Percentiles rank a stretch among this genome's conserved stretches.
phyloP scores from a whole-genome alignment of 1,140 invertebrate genomes.

The Delia radicum region DNA sequence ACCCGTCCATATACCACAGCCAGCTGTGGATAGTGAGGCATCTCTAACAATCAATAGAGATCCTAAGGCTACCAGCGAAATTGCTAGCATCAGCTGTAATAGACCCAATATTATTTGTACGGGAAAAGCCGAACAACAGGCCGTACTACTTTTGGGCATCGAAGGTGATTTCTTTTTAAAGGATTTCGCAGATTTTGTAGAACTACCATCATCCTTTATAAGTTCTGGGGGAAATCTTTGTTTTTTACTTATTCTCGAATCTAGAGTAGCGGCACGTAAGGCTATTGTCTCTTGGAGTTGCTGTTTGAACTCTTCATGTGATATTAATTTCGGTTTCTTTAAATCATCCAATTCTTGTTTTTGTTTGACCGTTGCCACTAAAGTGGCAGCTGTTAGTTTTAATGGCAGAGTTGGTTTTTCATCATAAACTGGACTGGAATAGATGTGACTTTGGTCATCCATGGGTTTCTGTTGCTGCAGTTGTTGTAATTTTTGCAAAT shows the following conservation, averaged over 20 bases:
- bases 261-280: conserved; percentile 39
- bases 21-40: conserved; percentile 48
- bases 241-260: conserved; percentile 52
- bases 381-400: conserved; percentile 37
- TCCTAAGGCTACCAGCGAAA: conserved; percentile 47
- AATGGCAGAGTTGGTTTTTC: conserved; percentile 39
- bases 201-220: conserved; percentile 39
- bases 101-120: conserved; percentile 48
- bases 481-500: conserved; percentile 21
- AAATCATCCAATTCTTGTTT: too few relatives aligned
- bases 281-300: conserved; percentile 45
- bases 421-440: conserved; percentile 53
- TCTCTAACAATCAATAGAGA: conserved; percentile 47
- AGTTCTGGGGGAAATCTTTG: conserved; percentile 49
- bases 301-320: conserved; percentile 48
- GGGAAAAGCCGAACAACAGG: conserved; percentile 48
- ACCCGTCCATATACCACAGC: conserved; percentile 53
- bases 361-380: conserved; percentile 33
- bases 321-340: conserved; percentile 42
- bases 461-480: conserved; percentile 31
- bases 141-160: conserved; percentile 29
- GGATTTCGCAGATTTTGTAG: conserved; percentile 36
- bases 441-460: conserved; percentile 53
- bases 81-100: conserved; percentile 48
- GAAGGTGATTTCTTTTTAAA: conserved; percentile 32